Base-by-base conservation (phyloP, 2,888 invertebrate species). In the Idaea dimidiata region DNA sequence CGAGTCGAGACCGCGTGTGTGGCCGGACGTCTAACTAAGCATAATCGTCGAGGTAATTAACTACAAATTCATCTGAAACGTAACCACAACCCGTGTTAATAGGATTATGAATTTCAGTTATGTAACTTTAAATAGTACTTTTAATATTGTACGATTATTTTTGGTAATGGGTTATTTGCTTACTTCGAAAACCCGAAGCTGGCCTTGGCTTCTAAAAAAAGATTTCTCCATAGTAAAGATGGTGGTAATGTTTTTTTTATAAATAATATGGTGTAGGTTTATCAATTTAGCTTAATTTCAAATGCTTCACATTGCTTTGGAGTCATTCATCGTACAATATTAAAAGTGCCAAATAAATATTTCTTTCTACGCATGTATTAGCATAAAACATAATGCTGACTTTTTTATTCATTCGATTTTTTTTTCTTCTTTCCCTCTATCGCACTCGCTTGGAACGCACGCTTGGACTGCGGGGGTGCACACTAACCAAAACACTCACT, bases 371-470 rank as follows among this genome's bases (percentile, higher is more conserved):
- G 88, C 88, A 88, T 88, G 88, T 79, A 74, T 82, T 71, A 43
- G 62, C 57, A 68, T 68, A 65, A 65, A 66, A 71, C 60, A 68
- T 68, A 62, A 68, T 66, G 76, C 76, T 68, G 65, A 70, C 79
- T 75, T 78, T 84, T 88, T 88, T 91, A 91, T 89, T 91, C 89
- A 91, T 88, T 87, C 83, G 76, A 80, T 76, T 76, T 86, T 89
- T 87, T 88, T 89, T 87, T 83, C 86, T 87, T 84, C 87, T 85
- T 86, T 80, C 86, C 88, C 84, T 89, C 91, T 91, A 88, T 91
- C 89, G 91, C 91, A 92, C 91, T 91, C 89, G 91, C 92, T 92
- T 92, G 92, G 91, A 91, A 79, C 90, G 92, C 92, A 91, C 91
- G 92, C 92, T 91, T 91, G 89, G 92, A 90, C 89, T 85, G 83